Evolutionary conservation across 2,888 invertebrate genomes (phyloP).

Genomic region (Apotomis capreana): DNA sequence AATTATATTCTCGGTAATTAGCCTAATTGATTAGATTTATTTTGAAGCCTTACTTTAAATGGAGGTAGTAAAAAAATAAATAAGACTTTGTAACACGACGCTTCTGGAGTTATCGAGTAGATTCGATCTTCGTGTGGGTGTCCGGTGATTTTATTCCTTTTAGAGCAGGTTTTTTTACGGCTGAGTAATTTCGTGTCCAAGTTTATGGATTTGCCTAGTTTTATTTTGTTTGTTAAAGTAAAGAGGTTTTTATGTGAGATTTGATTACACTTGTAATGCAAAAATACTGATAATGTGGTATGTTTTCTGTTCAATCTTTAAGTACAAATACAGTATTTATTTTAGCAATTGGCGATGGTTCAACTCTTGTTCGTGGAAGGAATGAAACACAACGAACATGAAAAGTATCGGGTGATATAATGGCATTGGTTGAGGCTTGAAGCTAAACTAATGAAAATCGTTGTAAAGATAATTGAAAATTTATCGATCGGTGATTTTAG

Average conservation of each 20-base stretch:
- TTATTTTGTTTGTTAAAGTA: slow-evolving; percentile 9
- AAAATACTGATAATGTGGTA: neutral
- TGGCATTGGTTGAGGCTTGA: too few relatives aligned
- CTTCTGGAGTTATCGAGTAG: slow-evolving; percentile 46
- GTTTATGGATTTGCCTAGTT: slow-evolving; percentile 22
- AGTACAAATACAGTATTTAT: neutral
- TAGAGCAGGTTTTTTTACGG: slow-evolving; percentile 41
- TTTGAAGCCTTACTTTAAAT: slow-evolving; percentile 41
- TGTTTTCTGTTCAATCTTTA: neutral
- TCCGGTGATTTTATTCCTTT: slow-evolving; percentile 43
- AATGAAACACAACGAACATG: too few relatives aligned
- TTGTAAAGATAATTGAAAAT: too few relatives aligned
- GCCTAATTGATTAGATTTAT: slow-evolving; percentile 50
- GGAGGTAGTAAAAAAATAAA: slow-evolving; percentile 44
- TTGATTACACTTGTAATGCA: slow-evolving; percentile 3
- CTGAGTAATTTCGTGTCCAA: slow-evolving; percentile 12
- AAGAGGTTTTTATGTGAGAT: slow-evolving; percentile 4
- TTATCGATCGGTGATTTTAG: too few relatives aligned
- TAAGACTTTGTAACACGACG: slow-evolving; percentile 46
- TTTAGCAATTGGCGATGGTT: neutral
- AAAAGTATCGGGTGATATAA: too few relatives aligned
- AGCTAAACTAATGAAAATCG: too few relatives aligned
- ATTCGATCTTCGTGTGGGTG: slow-evolving; percentile 47
- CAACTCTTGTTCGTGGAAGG: neutral
- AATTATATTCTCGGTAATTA: slow-evolving; percentile 49